Conservation (phyloP, 2,797 vertebrate genomes). For the Lagodon rhomboides region DNA sequence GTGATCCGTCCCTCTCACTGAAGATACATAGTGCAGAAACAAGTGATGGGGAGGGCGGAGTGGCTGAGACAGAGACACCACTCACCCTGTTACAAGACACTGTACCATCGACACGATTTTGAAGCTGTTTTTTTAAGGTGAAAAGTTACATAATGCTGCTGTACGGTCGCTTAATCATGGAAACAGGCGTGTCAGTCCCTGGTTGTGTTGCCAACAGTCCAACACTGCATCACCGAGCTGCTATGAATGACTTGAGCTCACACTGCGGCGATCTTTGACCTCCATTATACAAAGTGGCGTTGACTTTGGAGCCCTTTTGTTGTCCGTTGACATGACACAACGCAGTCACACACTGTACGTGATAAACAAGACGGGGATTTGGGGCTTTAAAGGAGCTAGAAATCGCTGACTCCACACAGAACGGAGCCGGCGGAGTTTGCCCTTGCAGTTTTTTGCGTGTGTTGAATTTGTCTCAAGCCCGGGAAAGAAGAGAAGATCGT, state of each 20-base stretch:
- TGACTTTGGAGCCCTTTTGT: neutral
- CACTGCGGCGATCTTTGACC: neutral
- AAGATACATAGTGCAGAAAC: no score
- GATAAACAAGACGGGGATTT: neutral
- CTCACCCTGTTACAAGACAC: no score
- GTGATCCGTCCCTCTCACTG: no score
- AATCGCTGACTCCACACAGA: neutral
- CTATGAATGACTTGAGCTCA: no score
- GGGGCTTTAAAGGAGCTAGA: neutral
- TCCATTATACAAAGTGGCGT: neutral
- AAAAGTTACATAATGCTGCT: no score
- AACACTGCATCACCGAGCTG: no score
- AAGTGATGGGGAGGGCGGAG: no score
- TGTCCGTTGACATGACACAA: neutral
- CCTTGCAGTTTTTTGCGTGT: neutral
- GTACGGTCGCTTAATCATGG: neutral
- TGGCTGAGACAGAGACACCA: no score
- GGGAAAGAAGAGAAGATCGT: neutral
- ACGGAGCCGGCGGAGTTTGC: neutral
- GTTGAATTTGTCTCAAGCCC: neutral
- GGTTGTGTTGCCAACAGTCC: no score
- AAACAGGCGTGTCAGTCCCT: neutral
- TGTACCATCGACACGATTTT: no score
- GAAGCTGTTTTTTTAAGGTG: no score
- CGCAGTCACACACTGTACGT: neutral